Base-by-base conservation (phyloP, 2,797 vertebrate species). In the Dicrostonyx torquatus region DNA sequence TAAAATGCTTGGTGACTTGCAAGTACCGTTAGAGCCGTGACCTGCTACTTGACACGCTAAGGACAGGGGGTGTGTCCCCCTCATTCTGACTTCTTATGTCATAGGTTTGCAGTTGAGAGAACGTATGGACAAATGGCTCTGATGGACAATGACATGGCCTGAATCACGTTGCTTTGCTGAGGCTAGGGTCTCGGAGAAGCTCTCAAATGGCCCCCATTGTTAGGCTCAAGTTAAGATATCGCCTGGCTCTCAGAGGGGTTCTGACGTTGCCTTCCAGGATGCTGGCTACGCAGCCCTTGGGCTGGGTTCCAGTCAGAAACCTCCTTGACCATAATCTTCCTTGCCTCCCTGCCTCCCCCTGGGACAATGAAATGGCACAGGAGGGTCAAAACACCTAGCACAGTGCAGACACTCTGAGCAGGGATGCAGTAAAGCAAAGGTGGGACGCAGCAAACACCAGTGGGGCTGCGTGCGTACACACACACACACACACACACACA, bases 111-210 rank as follows among this genome's bases (percentile, higher is more conserved):
- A 60, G 70, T 22, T 83, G 48, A 55, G 82, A 92, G 14, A 48
- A 48, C 2, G 12, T 24, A 17, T 6, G 64, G 45, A 79, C 15
- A 37, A 60, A 80, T 0, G 37, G 6, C 15, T 80, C 58, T 34
- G 40, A 3, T 7, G 0, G 1, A 76, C 1, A 0, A 22, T 0
- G 1, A 45, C 17, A 34, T 31, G 17, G 31, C 78, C 31, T 43
- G 40, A 64, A 58, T 73, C 15, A 22, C 0, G 9, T n/a, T 34
- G 2, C 62, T 55, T 72, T 83, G 55, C n/a, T 53, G 34, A 84
- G 88, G 73, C 7, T 34, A 90, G 53, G 12, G 58, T 48, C 55
- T 77, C 53, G 76, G n/a, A 24, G 40, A 72, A 26, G 68, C 40
- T 93, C 50, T 89, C 48, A 50, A 92, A 86, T 91, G 90, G 37